phyloP scores from a whole-genome alignment of 2,797 vertebrate genomes.

The Microchirus variegatus region DNA sequence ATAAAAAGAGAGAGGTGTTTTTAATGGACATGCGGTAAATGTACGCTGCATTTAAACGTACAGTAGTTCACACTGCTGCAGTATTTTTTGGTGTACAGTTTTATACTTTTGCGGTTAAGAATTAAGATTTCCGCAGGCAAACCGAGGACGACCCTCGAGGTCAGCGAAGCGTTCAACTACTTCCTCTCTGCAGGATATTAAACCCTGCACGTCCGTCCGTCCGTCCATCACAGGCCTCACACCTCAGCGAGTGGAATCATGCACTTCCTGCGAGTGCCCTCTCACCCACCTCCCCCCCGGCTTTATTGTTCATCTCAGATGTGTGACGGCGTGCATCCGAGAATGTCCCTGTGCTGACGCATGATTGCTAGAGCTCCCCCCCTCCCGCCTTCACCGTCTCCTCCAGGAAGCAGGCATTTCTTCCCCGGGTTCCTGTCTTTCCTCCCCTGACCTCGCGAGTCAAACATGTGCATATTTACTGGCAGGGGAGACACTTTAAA shows the following conservation, averaged over 20 bases:
- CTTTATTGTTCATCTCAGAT: conserved; percentile 75
- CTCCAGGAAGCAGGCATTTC: conserved; percentile 70
- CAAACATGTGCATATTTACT: conserved; percentile 82
- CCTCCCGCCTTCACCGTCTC: conserved; percentile 39
- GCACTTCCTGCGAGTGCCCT: conserved; percentile 69
- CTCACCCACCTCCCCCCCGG: conserved; percentile 50
- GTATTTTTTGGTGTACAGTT: not conserved
- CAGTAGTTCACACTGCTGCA: not conserved
- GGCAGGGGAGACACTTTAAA: conserved; percentile 61
- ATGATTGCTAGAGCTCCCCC: conserved; percentile 62
- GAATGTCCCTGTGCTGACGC: conserved; percentile 62
- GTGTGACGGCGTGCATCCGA: conserved; percentile 67
- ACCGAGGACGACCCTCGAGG: conserved; percentile 34
- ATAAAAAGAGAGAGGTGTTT: conserved; percentile 30
- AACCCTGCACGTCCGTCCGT: conserved; percentile 60
- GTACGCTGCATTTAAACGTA: not conserved
- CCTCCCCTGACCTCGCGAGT: conserved; percentile 70
- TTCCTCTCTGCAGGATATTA: conserved; percentile 69
- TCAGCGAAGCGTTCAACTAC: conserved; percentile 54
- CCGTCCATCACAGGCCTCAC: conserved; percentile 35
- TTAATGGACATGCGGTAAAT: not conserved
- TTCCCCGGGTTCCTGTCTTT: conserved; percentile 60
- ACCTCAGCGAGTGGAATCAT: conserved; percentile 62
- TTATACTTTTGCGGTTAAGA: not conserved
- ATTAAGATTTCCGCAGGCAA: conserved; percentile 35